A percentile compares a stretch with the other conserved stretches of the same genome.
These are phyloP conservation scores for Diadema setosum DNA, from an alignment of 35 echinoderm and acorn worm species.

Conservation along the genomic window DNA sequence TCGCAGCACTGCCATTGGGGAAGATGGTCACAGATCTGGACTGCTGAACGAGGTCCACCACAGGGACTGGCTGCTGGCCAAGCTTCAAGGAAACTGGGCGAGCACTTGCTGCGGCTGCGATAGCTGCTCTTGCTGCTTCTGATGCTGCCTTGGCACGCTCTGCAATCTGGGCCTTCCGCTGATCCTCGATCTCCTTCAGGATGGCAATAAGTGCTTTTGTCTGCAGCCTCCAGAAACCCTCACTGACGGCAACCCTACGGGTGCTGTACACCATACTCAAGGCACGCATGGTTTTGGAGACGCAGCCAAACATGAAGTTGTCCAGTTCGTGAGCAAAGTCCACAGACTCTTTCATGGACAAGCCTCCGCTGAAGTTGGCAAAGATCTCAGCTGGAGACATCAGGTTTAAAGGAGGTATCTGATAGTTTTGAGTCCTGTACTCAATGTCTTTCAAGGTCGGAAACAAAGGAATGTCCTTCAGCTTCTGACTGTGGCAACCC, in stretches of 20 bases:
- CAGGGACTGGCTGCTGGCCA: too few relatives aligned
- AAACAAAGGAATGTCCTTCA: conserved; percentile 41
- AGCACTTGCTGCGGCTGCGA: not conserved
- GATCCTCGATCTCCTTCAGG: conserved; percentile 5
- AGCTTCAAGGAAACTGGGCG: not conserved
- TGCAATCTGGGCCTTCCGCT: not conserved
- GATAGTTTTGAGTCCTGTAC: conserved; percentile 17
- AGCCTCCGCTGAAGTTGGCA: not conserved
- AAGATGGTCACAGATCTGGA: not conserved
- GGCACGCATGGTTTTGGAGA: conserved; percentile 19
- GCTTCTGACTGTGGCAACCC: conserved; percentile 25
- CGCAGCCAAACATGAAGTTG: not conserved
- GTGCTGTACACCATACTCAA: conserved; percentile 3
- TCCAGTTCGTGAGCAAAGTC: conserved; percentile 5
- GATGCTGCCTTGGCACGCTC: not conserved
- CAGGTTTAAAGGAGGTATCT: not conserved
- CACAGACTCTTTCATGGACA: not conserved
- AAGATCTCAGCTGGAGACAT: not conserved
- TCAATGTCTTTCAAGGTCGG: conserved; percentile 1
- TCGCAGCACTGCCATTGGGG: not conserved
- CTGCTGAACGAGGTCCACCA: too few relatives aligned
- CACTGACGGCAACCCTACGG: not conserved
- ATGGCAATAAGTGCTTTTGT: conserved; percentile 9
- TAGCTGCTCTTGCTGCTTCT: not conserved
- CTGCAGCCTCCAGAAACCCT: conserved; percentile 1